phyloP scores from a whole-genome alignment of 2,888 invertebrate species.

The Synanthedon myopaeformis region DNA sequence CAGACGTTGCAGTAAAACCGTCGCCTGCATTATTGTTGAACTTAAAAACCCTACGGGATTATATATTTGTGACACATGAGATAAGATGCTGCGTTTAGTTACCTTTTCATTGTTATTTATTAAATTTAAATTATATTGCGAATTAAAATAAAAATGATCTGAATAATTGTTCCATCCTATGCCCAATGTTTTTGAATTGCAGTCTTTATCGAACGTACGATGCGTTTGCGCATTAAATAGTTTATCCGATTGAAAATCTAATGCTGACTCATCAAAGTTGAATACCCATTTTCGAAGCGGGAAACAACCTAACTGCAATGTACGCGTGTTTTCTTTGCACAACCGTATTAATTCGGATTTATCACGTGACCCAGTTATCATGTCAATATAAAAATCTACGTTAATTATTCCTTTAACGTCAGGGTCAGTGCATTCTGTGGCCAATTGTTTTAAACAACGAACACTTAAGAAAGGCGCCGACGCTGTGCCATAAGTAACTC shows the following conservation, averaged over 20 bases:
- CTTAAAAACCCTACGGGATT: constrained; percentile 14
- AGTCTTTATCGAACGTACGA: constrained; percentile 3
- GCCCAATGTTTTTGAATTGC: constrained; percentile 2
- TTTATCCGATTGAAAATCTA: no score
- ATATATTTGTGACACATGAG: constrained; percentile 12
- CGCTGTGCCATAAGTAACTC: constrained; percentile 18
- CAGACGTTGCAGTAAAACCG: constrained; percentile 15
- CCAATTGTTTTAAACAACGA: constrained; percentile 19
- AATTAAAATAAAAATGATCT: constrained; percentile 9
- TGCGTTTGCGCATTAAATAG: no score
- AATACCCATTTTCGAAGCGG: constrained; percentile 13
- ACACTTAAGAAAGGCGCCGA: constrained; percentile 21
- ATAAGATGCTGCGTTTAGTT: constrained; percentile 14
- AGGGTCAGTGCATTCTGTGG: constrained; percentile 16
- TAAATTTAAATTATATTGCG: constrained; percentile 1
- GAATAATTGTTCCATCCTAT: constrained; percentile 7
- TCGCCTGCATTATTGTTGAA: constrained; percentile 10
- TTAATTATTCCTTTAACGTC: constrained; percentile 11
- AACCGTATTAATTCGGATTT: constrained; percentile 4
- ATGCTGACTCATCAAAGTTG: constrained; percentile 5
- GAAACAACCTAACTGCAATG: constrained; percentile 10
- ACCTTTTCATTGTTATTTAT: not conserved
- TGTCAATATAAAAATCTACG: constrained; percentile 15
- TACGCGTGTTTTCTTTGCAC: constrained; percentile 4
- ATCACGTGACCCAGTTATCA: constrained; percentile 10